phyloP scores from a whole-genome alignment of 2,113 vertebrate species.

The Axis porcinus region DNA sequence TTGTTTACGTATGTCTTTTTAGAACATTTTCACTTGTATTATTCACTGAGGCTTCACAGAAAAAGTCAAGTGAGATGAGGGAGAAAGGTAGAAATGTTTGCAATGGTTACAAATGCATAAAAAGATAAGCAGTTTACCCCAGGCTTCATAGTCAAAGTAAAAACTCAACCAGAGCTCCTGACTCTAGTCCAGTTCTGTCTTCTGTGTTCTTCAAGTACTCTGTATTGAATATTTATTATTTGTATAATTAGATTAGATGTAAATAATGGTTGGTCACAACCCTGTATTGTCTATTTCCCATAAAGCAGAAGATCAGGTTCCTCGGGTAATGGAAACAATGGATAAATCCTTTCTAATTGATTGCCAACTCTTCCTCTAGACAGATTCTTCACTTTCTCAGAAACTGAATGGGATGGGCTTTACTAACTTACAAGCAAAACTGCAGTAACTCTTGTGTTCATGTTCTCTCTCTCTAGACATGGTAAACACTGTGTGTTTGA shows the following conservation, averaged over 20 bases:
- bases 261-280: not conserved
- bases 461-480: not conserved
- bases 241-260: not conserved
- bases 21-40: not conserved
- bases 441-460: too few relatives aligned
- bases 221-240: not conserved
- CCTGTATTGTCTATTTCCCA: not conserved
- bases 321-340: rapidly evolving
- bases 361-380: not conserved
- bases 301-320: not conserved
- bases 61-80: not conserved
- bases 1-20: not conserved
- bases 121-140: not conserved
- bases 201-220: not conserved
- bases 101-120: not conserved
- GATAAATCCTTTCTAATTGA: not conserved
- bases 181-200: not conserved
- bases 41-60: not conserved
- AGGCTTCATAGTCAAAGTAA: too few relatives aligned
- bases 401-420: not conserved
- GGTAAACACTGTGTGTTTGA: not conserved
- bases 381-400: not conserved
- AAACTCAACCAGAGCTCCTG: not conserved
- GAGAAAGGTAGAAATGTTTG: not conserved
- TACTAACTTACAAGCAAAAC: too few relatives aligned